Evolutionary conservation across 1,140 invertebrate genomes (phyloP), one percentile per base, ranked within the genome.

Genomic region (Vollenhovia emeryi): DNA sequence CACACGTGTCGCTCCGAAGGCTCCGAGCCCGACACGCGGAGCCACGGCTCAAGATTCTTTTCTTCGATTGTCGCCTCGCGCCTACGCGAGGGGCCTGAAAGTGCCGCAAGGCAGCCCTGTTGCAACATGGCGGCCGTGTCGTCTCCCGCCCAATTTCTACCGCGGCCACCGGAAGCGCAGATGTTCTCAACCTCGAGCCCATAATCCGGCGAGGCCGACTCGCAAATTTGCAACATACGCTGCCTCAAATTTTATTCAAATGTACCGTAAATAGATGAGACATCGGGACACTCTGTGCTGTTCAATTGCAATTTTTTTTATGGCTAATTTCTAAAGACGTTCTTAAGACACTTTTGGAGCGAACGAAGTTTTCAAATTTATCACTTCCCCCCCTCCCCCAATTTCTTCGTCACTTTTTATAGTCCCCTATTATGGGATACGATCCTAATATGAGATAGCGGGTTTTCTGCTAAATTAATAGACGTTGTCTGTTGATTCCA

Each of bases 81-180:
- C 52, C 64, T 62, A 59, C 36, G 9, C 57, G 24, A n/a, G n/a
- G 79, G 87, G 87, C 36, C 50, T 76, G 13, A 64, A 36, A 43
- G 9, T 15, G 7, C 3, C 40, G 2, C 13, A 43, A 69, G 50
- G 15, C 91, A 62, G 71, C 57, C 84, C 88, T 93, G 84, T 30
- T 45, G 79, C 83, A 33, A 91, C 11, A 43, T 88, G 88, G 87
- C 90, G 83, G 68, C 68, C 75, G 59, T 82, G 9, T 86, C 60
- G 48, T 86, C 92, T 93, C 92, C 92, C 92, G 92, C 92, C 90
- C 57, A 90, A 91, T 92, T 93, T 92, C 87, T 90, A 75, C 79
- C 83, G 78, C 64, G 71, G 66, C 71, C n/a, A 59, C 74, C 62
- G 71, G 76, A 87, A 60, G 52, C 78, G 27, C 21, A 43, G 59